Conservation (phyloP, 2,888 invertebrate genomes). For the Phymatocera aterrima region DNA sequence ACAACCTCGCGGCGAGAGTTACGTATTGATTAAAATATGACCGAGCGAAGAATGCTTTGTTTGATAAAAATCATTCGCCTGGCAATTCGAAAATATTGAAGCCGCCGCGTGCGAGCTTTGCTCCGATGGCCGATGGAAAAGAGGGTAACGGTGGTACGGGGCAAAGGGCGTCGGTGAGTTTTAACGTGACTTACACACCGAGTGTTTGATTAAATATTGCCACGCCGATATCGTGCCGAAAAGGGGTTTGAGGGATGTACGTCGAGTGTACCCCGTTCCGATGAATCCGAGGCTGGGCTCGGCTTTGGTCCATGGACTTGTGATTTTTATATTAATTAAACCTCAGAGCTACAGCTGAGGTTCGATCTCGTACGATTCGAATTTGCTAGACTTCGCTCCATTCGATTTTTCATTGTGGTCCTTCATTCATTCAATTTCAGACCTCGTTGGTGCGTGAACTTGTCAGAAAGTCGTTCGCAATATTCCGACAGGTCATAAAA, state of each 20-base stretch:
- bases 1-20: slow-evolving; percentile 50
- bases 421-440: not conserved
- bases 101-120: slow-evolving; percentile 51
- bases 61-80: slow-evolving; percentile 69
- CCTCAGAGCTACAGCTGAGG: slow-evolving; percentile 1
- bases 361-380: slow-evolving; percentile 29
- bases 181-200: slow-evolving; percentile 56
- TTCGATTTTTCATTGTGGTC: not conserved
- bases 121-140: slow-evolving; percentile 42
- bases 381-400: slow-evolving; percentile 8
- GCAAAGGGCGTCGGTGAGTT: slow-evolving; percentile 43
- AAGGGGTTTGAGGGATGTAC: not conserved
- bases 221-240: slow-evolving; percentile 56
- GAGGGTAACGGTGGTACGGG: slow-evolving; percentile 32
- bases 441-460: not conserved
- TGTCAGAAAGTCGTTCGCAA: not conserved
- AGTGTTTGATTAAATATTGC: slow-evolving; percentile 61
- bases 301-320: slow-evolving; percentile 30
- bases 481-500: not conserved
- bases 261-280: slow-evolving; percentile 2
- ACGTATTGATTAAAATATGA: slow-evolving; percentile 72
- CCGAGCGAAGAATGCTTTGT: slow-evolving; percentile 70
- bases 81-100: slow-evolving; percentile 73
- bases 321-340: slow-evolving; percentile 42
- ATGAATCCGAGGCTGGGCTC: slow-evolving; percentile 16